Percentiles rank a stretch among this genome's conserved stretches.
Evolutionary conservation across 1,140 invertebrate species (phyloP).

Genomic region (Achroia grisella): DNA sequence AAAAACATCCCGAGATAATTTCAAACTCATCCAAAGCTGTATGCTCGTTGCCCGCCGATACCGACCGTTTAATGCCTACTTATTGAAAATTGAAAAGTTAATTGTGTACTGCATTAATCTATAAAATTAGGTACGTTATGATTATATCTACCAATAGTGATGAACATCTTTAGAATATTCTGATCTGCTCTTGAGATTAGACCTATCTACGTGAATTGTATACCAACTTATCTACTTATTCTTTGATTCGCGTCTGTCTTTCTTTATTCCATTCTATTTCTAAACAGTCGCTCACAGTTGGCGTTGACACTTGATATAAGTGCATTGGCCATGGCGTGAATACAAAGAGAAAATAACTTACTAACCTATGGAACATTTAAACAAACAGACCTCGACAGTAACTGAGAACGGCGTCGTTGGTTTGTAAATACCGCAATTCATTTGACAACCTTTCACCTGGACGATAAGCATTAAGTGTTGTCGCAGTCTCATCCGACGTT

Average conservation of each 20-base stretch:
- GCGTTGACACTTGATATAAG: constrained; percentile 11
- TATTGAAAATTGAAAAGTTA: too few species aligned
- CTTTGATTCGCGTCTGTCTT: constrained; percentile 8
- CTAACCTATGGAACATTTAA: constrained; percentile 1
- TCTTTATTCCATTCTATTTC: constrained; percentile 6
- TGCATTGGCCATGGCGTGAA: constrained; percentile 11
- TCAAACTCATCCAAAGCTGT: constrained; percentile 54
- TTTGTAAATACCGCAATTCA: constrained; percentile 39
- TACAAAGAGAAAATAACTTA: constrained; percentile 9
- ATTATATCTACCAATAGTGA: constrained; percentile 34
- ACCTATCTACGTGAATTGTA: too few species aligned
- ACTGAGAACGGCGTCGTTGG: constrained; percentile 8
- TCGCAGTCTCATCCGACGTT: constrained; percentile 20
- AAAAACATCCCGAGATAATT: constrained; percentile 71
- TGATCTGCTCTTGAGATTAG: too few species aligned
- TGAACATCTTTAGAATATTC: constrained; percentile 4
- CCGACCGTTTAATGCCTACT: constrained; percentile 28
- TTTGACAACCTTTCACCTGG: constrained; percentile 52
- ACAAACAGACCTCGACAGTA: constrained; percentile 7
- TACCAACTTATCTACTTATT: neutral
- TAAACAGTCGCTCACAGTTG: constrained; percentile 4
- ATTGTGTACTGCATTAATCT: too few species aligned
- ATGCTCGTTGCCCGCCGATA: constrained; percentile 29
- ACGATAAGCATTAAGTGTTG: constrained; percentile 33
- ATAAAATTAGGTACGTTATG: too few species aligned